Conservation (phyloP, 2,888 invertebrate genomes). For the Pyrochroa serraticornis region DNA sequence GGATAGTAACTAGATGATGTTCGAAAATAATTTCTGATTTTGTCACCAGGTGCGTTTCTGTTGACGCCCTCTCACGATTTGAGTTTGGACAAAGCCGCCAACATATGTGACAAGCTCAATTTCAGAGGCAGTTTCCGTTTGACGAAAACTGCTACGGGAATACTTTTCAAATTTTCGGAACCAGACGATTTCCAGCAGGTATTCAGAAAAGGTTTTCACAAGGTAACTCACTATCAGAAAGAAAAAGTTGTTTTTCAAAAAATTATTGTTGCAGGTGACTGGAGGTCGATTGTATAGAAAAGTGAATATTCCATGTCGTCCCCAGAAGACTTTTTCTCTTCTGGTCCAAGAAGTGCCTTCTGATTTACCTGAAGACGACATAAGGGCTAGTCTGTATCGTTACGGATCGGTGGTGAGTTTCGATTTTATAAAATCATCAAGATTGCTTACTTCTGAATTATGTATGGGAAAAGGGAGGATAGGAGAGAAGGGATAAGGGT, state of each 20-base stretch:
- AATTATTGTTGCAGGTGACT: conserved; percentile 65
- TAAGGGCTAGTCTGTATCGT: conserved; percentile 70
- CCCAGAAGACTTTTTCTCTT: conserved; percentile 85
- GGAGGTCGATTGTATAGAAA: conserved; percentile 86
- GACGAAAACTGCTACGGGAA: conserved; percentile 87
- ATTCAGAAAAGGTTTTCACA: conserved; percentile 84
- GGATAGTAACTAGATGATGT: no score
- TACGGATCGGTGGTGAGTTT: conserved; percentile 71
- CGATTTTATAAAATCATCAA: not conserved
- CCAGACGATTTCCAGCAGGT: conserved; percentile 87
- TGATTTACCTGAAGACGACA: conserved; percentile 84
- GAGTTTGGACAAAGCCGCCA: conserved; percentile 83
- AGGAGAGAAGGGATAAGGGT: no score
- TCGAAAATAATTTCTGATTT: no score
- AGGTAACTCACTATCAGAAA: conserved; percentile 40
- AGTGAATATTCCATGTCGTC: conserved; percentile 84
- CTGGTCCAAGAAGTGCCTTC: conserved; percentile 84
- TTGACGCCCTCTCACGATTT: conserved; percentile 86
- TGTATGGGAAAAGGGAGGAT: no score
- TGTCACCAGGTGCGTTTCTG: conserved; percentile 77
- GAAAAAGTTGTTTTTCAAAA: not conserved
- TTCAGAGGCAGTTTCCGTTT: conserved; percentile 85
- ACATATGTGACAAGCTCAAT: conserved; percentile 88
- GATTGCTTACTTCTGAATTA: no score
- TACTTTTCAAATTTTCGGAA: conserved; percentile 86